phyloP scores from a whole-genome alignment of 2,888 invertebrate species.

The Macaria notata region DNA sequence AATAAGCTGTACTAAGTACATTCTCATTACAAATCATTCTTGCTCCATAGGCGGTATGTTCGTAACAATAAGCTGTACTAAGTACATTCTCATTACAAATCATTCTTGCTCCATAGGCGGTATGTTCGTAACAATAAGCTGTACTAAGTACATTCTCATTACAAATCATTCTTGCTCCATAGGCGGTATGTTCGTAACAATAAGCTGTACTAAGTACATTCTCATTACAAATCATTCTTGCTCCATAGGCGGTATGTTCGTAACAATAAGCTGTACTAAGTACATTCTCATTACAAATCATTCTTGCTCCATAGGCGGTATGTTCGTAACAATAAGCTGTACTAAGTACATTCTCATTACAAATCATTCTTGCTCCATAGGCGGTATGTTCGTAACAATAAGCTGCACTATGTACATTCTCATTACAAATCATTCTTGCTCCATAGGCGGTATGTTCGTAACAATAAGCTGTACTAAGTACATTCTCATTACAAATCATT shows the following conservation, averaged over 20 bases:
- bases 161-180: constrained; percentile 4
- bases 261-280: constrained; percentile 9
- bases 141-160: no score
- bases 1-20: no score
- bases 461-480: neutral
- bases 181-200: constrained; percentile 24
- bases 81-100: neutral
- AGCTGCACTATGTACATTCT: no score
- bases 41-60: constrained; percentile 11
- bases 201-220: no score
- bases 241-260: constrained; percentile 14
- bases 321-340: constrained; percentile 19
- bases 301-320: constrained; percentile 10
- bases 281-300: neutral
- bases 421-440: constrained; percentile 1
- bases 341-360: no score
- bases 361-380: constrained; percentile 4
- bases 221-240: neutral
- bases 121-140: constrained; percentile 22
- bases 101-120: constrained; percentile 7
- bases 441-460: constrained; percentile 19
- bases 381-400: constrained; percentile 24
- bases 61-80: constrained; percentile 16
- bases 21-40: neutral
- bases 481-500: neutral